Evolutionary conservation across 2,888 invertebrate genomes (phyloP), one percentile per base, ranked within the genome.

Genomic region (Diadegma fenestrale): DNA sequence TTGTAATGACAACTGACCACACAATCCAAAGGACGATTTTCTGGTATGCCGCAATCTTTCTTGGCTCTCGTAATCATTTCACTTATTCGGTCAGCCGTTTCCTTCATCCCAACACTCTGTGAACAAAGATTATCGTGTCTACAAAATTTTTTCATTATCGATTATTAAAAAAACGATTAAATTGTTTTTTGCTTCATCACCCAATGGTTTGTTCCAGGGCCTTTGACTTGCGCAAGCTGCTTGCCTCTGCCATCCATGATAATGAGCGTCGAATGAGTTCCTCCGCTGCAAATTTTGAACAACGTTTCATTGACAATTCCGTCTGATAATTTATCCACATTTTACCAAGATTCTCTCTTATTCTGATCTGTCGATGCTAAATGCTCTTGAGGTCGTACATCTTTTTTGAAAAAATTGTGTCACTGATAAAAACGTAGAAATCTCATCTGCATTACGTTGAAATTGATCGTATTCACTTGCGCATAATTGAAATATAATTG

Each of bases 131-230:
- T 22, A 10, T 7, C 12, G 37, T 22, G 19, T 61, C n/a, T 26
- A 1, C 19, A 26, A 48, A 0, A 73, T 58, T 3, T 63, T 48
- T 22, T 30, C 43, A 26, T 17, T 48, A 63, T 63, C 30, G 30
- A 19, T 75, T 48, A 33, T 7, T 30, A 7, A 48, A 45, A n/a
- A 64, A 48, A 30, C 64, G 30, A 75, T 45, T 6, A 14, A 37
- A 69, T 66, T 41, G 19, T 22, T 54, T 33, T 19, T 68, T 30
- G 17, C 33, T 19, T 68, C 43, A 19, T 93, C 89, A 96, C 96
- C 96, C 97, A 97, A 92, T 97, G 97, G 94, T 98, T 98, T 64
- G 97, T 97, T 48, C 96, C 96, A 5, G 96, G 96, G 0, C 98
- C 97, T 83, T 95, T 95, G 63, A 96, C 94, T 88, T 95, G 95